Conservation (phyloP, 1,140 invertebrate species). For the Eriocheir sinensis region DNA sequence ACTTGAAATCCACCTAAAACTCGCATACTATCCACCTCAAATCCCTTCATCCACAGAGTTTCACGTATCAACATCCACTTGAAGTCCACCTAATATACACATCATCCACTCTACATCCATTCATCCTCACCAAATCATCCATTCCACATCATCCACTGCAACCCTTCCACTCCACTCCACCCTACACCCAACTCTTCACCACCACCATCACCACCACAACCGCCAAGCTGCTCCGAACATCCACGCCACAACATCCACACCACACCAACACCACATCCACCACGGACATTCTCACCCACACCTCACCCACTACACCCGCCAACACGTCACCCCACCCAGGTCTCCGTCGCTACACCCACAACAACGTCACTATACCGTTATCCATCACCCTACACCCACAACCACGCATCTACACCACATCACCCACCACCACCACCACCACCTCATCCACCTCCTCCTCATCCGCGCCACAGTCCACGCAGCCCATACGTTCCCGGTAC, state of each 20-base stretch:
- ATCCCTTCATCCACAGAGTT: background rate
- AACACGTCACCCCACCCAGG: background rate
- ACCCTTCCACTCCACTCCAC: no score
- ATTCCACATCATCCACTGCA: no score
- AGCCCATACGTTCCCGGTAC: no score
- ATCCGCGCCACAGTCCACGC: background rate
- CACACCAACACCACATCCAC: background rate
- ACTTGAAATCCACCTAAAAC: background rate
- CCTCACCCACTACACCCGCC: background rate
- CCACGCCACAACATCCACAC: background rate
- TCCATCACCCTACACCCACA: background rate
- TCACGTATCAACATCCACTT: constrained; percentile 7
- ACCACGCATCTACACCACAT: background rate
- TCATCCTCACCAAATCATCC: no score
- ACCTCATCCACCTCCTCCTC: background rate
- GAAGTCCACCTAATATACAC: constrained; percentile 17
- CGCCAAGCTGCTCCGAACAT: background rate
- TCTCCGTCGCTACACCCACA: background rate
- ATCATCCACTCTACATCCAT: no score
- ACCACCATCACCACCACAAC: no score
- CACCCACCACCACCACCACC: no score
- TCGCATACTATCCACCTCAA: background rate
- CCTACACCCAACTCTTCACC: no score
- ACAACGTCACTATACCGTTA: background rate
- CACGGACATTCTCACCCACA: background rate